These are phyloP conservation scores for Cecropterus lyciades DNA, from an alignment of 1,140 invertebrate species.

Conservation along the genomic window DNA sequence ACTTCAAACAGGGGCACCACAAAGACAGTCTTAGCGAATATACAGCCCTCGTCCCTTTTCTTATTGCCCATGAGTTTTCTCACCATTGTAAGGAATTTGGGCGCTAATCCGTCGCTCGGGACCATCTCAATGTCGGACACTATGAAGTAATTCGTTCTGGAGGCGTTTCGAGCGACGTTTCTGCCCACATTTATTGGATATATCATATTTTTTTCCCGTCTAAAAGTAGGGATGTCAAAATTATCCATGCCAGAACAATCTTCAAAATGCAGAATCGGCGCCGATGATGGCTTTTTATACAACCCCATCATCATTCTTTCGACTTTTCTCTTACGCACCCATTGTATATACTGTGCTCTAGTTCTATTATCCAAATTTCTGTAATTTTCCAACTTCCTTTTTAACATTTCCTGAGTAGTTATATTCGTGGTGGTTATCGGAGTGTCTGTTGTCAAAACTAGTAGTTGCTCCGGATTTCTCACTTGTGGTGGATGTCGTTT, in stretches of 20 bases:
- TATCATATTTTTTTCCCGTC: constrained; percentile 82
- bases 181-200: constrained; percentile 92
- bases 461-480: constrained; percentile 40
- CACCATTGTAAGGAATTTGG: constrained; percentile 87
- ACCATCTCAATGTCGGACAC: constrained; percentile 92
- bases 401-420: constrained; percentile 52
- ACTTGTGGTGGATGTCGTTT: constrained; percentile 59
- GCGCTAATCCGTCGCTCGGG: constrained; percentile 87
- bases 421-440: constrained; percentile 53
- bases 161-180: constrained; percentile 87
- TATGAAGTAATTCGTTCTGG: constrained; percentile 87
- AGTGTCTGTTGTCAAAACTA: constrained; percentile 43
- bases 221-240: constrained; percentile 78
- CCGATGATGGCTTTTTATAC: constrained; percentile 31
- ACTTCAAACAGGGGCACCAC: constrained; percentile 92
- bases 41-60: constrained; percentile 67
- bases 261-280: constrained; percentile 58
- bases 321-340: constrained; percentile 68
- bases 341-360: constrained; percentile 65
- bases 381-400: constrained; percentile 63
- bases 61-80: constrained; percentile 75
- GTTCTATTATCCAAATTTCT: constrained; percentile 62
- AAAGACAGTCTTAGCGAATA: constrained; percentile 85
- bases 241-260: constrained; percentile 72
- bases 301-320: constrained; percentile 64